A percentile compares a stretch with the other conserved stretches of the same genome.
Conservation (phyloP, 2,888 invertebrate species). For the Nephrotoma guestfalica region DNA sequence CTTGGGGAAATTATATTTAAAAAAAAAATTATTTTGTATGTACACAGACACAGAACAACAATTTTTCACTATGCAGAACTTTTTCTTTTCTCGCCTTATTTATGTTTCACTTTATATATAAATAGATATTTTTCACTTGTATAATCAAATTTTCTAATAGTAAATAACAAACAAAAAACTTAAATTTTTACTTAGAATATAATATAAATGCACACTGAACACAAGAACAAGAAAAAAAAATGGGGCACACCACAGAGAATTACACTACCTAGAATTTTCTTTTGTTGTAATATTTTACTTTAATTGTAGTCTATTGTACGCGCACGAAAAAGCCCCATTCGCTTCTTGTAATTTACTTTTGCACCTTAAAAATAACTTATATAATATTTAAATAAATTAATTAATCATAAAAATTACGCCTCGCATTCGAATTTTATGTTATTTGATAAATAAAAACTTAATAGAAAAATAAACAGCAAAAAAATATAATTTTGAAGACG, state of each 20-base stretch:
- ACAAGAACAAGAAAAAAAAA: neutral
- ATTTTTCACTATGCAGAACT: neutral
- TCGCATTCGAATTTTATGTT: neutral
- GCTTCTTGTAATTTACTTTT: neutral
- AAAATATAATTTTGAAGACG: neutral
- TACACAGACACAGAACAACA: neutral
- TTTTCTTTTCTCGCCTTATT: neutral
- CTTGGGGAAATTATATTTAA: neutral
- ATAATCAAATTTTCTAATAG: neutral
- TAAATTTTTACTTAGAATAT: neutral
- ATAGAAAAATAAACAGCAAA: neutral
- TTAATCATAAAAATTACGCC: neutral
- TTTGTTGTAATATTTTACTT: neutral
- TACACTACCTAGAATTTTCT: neutral
- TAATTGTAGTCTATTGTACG: neutral
- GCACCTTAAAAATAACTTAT: neutral
- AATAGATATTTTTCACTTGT: neutral
- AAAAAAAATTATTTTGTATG: neutral
- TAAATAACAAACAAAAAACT: neutral
- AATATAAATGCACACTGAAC: neutral
- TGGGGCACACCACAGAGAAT: neutral
- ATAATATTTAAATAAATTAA: neutral
- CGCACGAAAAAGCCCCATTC: neutral
- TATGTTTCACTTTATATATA: neutral
- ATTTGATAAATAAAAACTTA: neutral